Evolutionary conservation across 2,888 invertebrate species (phyloP).

Genomic region (Margaritifera margaritifera): DNA sequence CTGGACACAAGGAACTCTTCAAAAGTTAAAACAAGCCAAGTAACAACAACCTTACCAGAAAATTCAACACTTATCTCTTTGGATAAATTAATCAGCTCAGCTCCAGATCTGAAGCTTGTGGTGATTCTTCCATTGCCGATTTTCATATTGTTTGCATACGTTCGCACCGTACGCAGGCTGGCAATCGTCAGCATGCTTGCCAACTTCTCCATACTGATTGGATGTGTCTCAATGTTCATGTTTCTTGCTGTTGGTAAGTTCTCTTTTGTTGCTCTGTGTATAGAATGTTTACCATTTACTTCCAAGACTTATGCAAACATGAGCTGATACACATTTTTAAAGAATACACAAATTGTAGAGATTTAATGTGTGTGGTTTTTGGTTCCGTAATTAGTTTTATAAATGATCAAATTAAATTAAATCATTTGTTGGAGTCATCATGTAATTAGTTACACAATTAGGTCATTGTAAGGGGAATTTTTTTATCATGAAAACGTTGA

Average conservation of each 20-base stretch:
- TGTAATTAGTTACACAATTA: too few species aligned
- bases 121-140: slow-evolving; percentile 63
- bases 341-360: too few species aligned
- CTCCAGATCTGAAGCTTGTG: slow-evolving; percentile 59
- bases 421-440: too few species aligned
- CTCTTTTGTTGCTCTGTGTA: neutral
- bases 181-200: slow-evolving; percentile 66
- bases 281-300: too few species aligned
- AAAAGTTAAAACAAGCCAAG: neutral
- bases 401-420: too few species aligned
- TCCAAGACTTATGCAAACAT: too few species aligned
- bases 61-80: neutral
- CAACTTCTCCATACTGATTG: slow-evolving; percentile 61
- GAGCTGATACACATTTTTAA: too few species aligned
- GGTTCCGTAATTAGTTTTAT: too few species aligned
- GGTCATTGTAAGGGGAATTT: too few species aligned
- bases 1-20: neutral
- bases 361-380: too few species aligned
- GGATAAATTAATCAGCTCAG: slow-evolving; percentile 21
- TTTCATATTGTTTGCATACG: slow-evolving; percentile 62
- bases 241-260: slow-evolving; percentile 60
- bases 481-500: too few species aligned
- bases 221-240: slow-evolving; percentile 57
- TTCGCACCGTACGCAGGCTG: slow-evolving; percentile 61
- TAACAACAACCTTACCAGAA: slow-evolving; percentile 5